Conservation (phyloP, 1,140 invertebrate genomes). For the Pogonomyrmex californicus region DNA sequence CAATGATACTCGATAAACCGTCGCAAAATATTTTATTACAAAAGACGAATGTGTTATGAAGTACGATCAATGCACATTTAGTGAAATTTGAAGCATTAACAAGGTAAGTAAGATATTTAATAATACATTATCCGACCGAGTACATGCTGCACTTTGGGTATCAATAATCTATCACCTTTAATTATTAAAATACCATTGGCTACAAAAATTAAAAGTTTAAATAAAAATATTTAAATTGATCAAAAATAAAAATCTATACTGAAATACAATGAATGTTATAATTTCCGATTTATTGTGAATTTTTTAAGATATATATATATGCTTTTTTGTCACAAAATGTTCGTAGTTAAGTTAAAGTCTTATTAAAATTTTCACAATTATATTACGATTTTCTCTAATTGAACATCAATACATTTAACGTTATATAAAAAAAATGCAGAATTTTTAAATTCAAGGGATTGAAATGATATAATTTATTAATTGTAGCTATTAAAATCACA, state of each 20-base stretch:
- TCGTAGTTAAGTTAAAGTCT: neutral
- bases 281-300: neutral
- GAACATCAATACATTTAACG: neutral
- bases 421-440: neutral
- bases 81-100: conserved; percentile 27
- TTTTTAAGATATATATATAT: neutral
- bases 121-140: neutral
- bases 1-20: neutral
- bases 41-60: neutral
- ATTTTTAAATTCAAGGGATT: neutral
- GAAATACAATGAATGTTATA: neutral
- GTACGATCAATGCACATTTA: conserved; percentile 1
- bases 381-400: neutral
- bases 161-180: neutral
- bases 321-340: neutral
- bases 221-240: neutral
- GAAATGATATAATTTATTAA: neutral
- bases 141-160: neutral
- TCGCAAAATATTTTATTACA: neutral
- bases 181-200: neutral
- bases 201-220: conserved; percentile 3
- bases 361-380: neutral
- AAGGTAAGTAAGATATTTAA: conserved; percentile 57
- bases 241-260: neutral
- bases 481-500: neutral